Evolutionary conservation across 2,113 vertebrate species (phyloP).

Genomic region (Paracyprichromis sp.): DNA sequence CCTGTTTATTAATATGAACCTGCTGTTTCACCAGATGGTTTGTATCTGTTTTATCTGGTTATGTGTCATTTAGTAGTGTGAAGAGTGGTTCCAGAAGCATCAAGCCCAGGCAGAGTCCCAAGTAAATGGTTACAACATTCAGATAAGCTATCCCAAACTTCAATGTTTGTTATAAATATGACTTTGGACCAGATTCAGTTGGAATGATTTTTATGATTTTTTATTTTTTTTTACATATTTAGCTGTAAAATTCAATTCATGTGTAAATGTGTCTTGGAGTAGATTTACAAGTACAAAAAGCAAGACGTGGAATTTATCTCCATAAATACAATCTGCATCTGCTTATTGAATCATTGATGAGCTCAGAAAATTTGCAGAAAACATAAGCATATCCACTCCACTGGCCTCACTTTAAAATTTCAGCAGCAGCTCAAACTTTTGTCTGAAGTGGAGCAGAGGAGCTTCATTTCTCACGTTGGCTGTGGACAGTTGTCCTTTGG

Average conservation of each 20-base stretch:
- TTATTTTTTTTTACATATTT: background rate
- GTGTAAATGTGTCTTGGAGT: background rate
- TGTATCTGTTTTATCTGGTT: background rate
- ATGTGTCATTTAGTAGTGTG: background rate
- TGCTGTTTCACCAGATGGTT: background rate
- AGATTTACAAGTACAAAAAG: background rate
- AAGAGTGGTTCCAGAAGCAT: background rate
- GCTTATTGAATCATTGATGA: conserved; percentile 3
- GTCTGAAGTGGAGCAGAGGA: conserved; percentile 49
- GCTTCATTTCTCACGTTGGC: conserved; percentile 72
- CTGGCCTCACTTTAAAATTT: conserved; percentile 12
- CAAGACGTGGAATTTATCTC: background rate
- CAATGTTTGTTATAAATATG: background rate
- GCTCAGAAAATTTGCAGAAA: background rate
- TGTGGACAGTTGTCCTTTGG: conserved; percentile 75
- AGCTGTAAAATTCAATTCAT: background rate
- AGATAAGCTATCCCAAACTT: background rate
- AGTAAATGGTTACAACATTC: background rate
- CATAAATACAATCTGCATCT: background rate
- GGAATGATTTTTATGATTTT: background rate
- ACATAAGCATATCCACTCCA: background rate
- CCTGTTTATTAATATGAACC: background rate
- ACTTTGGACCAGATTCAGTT: background rate
- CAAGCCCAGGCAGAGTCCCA: background rate
- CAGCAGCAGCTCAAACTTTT: conserved; percentile 49